Evolutionary conservation across 2,888 invertebrate genomes (phyloP).

Genomic region (Phengaris arion): DNA sequence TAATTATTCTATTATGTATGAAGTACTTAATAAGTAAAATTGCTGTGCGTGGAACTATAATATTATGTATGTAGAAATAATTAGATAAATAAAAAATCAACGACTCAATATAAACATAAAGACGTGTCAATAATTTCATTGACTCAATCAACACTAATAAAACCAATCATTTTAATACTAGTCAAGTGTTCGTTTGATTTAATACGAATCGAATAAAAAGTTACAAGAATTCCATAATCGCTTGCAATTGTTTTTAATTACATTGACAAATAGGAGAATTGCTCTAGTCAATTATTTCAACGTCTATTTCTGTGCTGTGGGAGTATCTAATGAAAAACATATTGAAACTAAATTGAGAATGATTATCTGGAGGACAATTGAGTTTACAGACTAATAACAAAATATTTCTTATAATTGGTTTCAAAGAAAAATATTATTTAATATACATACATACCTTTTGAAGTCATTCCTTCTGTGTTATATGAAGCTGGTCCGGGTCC

Average conservation of each 20-base stretch:
- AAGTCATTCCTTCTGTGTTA: slow-evolving; percentile 90
- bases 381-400: not conserved
- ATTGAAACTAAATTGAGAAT: not conserved
- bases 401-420: no score
- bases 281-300: not conserved
- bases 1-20: not conserved
- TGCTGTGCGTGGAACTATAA: not conserved
- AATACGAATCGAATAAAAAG: not conserved
- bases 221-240: slow-evolving; percentile 1
- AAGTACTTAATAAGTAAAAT: not conserved
- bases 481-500: slow-evolving; percentile 96
- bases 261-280: not conserved
- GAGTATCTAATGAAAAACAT: not conserved
- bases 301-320: not conserved
- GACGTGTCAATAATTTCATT: not conserved
- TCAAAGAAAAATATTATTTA: slow-evolving; percentile 13
- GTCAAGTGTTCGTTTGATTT: not conserved
- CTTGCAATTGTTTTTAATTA: not conserved
- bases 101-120: not conserved
- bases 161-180: not conserved
- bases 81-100: not conserved
- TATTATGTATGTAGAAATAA: not conserved
- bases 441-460: slow-evolving; percentile 82
- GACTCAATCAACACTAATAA: slow-evolving; percentile 5
- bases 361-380: not conserved